Conservation (phyloP, 2,113 vertebrate species). For the Laticauda colubrina region DNA sequence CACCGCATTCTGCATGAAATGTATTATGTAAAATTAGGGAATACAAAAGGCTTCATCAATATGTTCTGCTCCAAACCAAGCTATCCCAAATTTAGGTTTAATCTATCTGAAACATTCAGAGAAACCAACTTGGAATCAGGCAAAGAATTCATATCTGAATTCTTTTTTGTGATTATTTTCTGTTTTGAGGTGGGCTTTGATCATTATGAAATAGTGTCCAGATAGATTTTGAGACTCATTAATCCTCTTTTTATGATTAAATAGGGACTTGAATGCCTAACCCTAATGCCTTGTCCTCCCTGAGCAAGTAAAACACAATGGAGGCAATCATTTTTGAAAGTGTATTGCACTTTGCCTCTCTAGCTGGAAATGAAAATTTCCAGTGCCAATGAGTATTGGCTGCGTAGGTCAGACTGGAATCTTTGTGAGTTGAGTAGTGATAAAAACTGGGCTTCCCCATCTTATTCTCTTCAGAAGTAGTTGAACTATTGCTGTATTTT, state of each 20-base stretch:
- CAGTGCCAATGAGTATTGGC: background rate
- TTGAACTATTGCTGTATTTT: background rate
- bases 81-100: background rate
- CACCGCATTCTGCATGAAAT: background rate
- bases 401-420: background rate
- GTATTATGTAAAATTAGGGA: background rate
- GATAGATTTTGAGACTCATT: background rate
- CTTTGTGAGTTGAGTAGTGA: background rate
- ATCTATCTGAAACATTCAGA: background rate
- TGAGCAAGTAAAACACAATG: background rate
- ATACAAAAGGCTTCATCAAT: background rate
- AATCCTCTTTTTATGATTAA: background rate
- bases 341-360: background rate
- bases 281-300: background rate
- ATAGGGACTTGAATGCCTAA: background rate
- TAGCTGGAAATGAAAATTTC: background rate
- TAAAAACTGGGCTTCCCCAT: background rate
- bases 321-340: background rate
- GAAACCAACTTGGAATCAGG: background rate
- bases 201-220: background rate
- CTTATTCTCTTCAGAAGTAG: background rate
- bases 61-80: background rate
- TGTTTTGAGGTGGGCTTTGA: background rate
- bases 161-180: background rate
- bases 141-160: background rate